Evolutionary conservation across 2,888 invertebrate species (phyloP), one percentile per base, ranked within the genome.

Genomic region (Crocallis elinguaria): DNA sequence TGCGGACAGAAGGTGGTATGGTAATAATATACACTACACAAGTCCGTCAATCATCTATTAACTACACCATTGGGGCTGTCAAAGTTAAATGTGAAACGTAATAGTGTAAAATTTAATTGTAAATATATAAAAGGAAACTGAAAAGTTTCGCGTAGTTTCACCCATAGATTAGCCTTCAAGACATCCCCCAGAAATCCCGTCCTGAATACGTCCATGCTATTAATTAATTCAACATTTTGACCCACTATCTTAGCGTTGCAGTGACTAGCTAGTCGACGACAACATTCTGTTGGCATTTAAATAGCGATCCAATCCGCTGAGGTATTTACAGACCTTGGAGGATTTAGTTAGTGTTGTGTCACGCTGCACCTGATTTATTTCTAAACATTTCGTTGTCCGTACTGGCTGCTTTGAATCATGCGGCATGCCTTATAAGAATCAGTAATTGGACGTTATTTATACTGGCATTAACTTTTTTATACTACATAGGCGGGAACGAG

Each of bases 151-250:
- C n/a, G n/a, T n/a, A n/a, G n/a, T n/a, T n/a, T n/a, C n/a, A 25
- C 23, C 19, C 6, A 19, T 23, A 33, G 11, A 21, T 7, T 42
- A n/a, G n/a, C 6, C 9, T 21, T 32, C 13, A 42, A 27, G 27
- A 19, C 8, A 12, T 11, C 19, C n/a, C 19, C 35, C 6, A 19
- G 19, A 6, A 30, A 16, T 8, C 12, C 9, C 16, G 39, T 14
- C 49, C 13, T 39, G 1, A 6, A 11, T 41, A 27, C 44, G 30
- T 17, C 53, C 53, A 29, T 29, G 27, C 33, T 39, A 19, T 49
- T 44, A 54, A 49, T 54, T 62, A 60, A 63, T 58, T 56, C 45
- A 50, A 49, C 62, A 63, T 66, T 66, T 66, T 66, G 60, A 68
- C 57, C 63, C 48, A 62, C 43, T 60, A 57, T 57, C 50, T 62